Evolutionary conservation across 2,888 invertebrate species (phyloP), one percentile per base, ranked within the genome.

Genomic region (Drosophila fungiperda): DNA sequence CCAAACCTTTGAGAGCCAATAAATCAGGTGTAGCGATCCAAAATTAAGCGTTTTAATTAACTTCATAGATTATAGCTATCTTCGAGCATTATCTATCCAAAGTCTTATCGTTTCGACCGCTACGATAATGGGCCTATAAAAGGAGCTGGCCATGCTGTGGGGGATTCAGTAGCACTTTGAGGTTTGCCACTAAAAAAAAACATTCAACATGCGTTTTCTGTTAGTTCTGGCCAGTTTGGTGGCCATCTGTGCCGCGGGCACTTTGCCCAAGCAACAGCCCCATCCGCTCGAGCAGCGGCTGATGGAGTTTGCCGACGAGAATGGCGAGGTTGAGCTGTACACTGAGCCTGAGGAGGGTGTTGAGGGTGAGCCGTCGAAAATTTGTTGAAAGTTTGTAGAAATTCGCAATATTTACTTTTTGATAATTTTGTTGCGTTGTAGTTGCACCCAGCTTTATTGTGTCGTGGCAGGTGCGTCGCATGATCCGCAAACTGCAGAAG

Each of bases 401-500:
- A 29, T 52, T 23, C 23, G 11, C 12, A 9, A 15, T 32, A 9
- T n/a, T 35, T 6, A 36, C 20, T 45, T 61, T 45, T 61, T 23
- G 23, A 38, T 26, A 7, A 35, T 33, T 9, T 32, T 23, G 9
- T 26, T 23, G 9, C n/a, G 2, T 32, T 11, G n/a, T 33, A 91
- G 91, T 77, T 63, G 85, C 85, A 3, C 92, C 92, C 0, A 68
- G 67, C n/a, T 87, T 85, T 59, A 79, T 92, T 55, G 3, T 91
- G 4, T 90, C 91, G 11, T 92, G 91, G 92, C 86, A 91, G 73
- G 59, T 70, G 35, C 91, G 91, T 63, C 90, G 90, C 52, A 74
- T 81, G 63, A 87, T 92, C 20, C 86, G 83, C 12, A 91, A 90
- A 58, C 2, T 83, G n/a, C 85, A 85, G 59, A 83, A 85, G 73